Base-by-base conservation (phyloP, 2,888 invertebrate species). In the Erebia aethiops region DNA sequence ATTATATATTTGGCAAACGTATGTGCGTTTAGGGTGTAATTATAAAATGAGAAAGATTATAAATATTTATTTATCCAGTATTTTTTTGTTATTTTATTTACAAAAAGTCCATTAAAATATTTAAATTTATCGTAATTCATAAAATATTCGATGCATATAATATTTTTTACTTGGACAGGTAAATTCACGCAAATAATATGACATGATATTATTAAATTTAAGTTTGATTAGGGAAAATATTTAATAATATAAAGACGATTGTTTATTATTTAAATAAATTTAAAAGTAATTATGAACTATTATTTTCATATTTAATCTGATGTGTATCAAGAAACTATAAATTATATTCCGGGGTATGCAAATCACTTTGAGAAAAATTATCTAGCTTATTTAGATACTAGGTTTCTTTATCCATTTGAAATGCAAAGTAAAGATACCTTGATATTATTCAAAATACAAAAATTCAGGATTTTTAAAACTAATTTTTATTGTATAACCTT, bases 1-100 rank as follows among this genome's bases (percentile, higher is more conserved):
- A 76, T 75, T 75, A 71, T 75, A 73, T 74, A 73, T 78, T 82
- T 84, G 87, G 86, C 83, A 85, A 84, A 85, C 85, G 87, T 81
- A 71, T 72, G 72, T 71, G 43, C 63, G 21, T 62, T 18, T 52
- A 35, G 26, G 9, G 46, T 60, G 61, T 61, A 60, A 51, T 41
- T 49, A 67, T 67, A 35, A 35, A 35, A 35, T 35, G n/a, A 58
- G 16, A 18, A 35, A 54, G 61, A 67, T 61, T 61, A 67, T 67
- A 67, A 41, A 18, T 61, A 61, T 61, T 67, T 67, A 67, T 67
- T 67, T 11, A 60, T 67, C 51, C 52, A 52, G 18, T 52, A 60
- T 52, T 67, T 67, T 49, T 67, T 58, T 57, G 67, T 46, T 58
- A 61, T 67, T 67, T 67, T 52, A 61, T 67, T 67, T 67, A 51